Evolutionary conservation across 2,113 vertebrate species (phyloP).

Genomic region (Rafetus swinhoei): DNA sequence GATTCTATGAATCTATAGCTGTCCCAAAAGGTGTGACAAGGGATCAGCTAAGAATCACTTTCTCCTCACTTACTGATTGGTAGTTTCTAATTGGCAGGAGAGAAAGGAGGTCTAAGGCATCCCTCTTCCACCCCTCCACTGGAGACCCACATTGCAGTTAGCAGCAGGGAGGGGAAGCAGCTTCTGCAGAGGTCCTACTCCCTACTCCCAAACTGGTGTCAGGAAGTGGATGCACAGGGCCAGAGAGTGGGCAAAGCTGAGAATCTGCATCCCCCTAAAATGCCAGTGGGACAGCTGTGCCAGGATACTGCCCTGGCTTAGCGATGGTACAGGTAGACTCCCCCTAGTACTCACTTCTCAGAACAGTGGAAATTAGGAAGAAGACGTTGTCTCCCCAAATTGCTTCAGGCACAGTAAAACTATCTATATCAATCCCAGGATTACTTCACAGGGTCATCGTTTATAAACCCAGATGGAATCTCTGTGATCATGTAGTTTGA

Average conservation of each 20-base stretch:
- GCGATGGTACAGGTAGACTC: background rate
- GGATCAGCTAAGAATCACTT: background rate
- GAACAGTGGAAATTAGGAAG: no score
- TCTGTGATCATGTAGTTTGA: background rate
- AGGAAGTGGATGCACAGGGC: no score
- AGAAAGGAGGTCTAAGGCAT: background rate
- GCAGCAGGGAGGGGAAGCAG: background rate
- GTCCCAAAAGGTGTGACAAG: background rate
- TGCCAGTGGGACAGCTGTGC: background rate
- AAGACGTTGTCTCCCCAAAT: background rate
- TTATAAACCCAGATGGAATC: no score
- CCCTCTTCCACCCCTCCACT: background rate
- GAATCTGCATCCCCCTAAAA: no score
- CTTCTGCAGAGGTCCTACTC: background rate
- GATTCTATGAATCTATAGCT: no score
- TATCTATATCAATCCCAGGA: background rate
- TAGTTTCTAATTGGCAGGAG: background rate
- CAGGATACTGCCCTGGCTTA: rapidly evolving
- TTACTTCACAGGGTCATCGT: no score
- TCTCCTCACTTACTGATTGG: background rate
- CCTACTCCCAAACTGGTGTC: no score
- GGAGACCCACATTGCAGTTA: background rate
- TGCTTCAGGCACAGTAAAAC: background rate
- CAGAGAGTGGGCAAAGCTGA: no score
- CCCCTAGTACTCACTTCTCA: no score